Evolutionary conservation across 2,797 vertebrate genomes (phyloP), one percentile per base, ranked within the genome.

Genomic region (Silurus lanzhouensis): DNA sequence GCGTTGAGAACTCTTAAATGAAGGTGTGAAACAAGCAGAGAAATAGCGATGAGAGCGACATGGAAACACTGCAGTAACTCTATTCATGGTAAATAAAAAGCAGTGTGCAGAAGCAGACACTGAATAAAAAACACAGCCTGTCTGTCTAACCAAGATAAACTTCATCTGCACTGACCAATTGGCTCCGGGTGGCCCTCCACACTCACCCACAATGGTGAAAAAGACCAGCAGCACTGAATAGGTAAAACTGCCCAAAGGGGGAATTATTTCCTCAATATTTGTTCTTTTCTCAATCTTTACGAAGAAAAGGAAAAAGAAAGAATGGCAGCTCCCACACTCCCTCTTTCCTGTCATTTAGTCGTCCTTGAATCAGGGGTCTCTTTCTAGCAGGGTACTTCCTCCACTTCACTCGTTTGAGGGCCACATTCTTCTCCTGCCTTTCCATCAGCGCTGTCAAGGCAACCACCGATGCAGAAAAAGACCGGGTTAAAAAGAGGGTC

Each of bases 371-470:
- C 79, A n/a, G 90, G 89, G 92, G 70, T 75, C 85, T 82, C 83
- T 74, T 78, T 74, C 72, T 80, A 81, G 66, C 81, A 63, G 17
- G 72, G 86, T 88, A 77, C 82, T 81, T 88, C 92, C 86, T 86
- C 85, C 87, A 38, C 58, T 70, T 88, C 91, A 92, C 94, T 93
- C 90, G 84, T 91, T 83, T 88, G 80, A 79, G 85, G 4, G 72
- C 81, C 63, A 27, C 76, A 61, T 91, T 90, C 90, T 90, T 93
- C 88, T 84, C 89, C 46, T 76, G 64, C 77, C 83, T 86, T 88
- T 85, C 77, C 92, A 94, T 92, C 92, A 93, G 92, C 90, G 90
- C 91, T 94, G 85, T 94, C 94, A 95, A 95, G 91, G 93, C 92
- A 95, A 95, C 95, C 91, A 91, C 93, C 93, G 92, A 95, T 93